Percentiles rank a stretch among this genome's conserved stretches.
Conservation (phyloP, 2,113 vertebrate species). For the Lathamus discolor region DNA sequence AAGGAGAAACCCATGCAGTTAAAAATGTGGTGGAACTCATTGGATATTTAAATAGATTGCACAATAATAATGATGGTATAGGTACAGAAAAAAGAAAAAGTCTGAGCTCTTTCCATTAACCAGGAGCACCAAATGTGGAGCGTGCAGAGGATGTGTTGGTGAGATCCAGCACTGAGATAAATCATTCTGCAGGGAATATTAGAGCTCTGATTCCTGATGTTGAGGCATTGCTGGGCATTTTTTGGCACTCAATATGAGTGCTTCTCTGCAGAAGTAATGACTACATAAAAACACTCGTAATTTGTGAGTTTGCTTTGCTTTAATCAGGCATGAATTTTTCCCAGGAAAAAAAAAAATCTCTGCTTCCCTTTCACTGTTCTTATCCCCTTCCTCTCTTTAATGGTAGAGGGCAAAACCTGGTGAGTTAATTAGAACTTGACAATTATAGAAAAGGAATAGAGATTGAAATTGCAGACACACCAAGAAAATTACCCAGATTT, state of each 20-base stretch:
- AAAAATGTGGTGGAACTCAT: neutral
- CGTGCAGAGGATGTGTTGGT: neutral
- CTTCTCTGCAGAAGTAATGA: neutral
- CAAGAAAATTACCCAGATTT: neutral
- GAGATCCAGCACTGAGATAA: neutral
- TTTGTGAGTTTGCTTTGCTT: constrained; percentile 18
- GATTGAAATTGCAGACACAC: neutral
- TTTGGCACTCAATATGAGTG: neutral
- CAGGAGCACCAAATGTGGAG: neutral
- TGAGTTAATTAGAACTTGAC: neutral
- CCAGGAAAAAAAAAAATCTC: neutral
- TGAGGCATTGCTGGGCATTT: neutral
- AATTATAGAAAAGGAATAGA: neutral
- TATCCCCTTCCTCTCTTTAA: neutral
- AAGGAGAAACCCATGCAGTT: neutral
- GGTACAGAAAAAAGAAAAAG: neutral
- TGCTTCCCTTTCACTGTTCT: neutral
- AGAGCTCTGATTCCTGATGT: neutral
- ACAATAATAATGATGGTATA: neutral
- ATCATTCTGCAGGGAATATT: neutral
- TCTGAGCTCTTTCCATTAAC: neutral
- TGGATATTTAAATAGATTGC: neutral
- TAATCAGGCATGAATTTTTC: neutral
- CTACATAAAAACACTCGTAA: neutral
- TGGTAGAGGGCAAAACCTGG: neutral